Conservation (phyloP, 2,888 invertebrate genomes). For the Tenthredo notha region DNA sequence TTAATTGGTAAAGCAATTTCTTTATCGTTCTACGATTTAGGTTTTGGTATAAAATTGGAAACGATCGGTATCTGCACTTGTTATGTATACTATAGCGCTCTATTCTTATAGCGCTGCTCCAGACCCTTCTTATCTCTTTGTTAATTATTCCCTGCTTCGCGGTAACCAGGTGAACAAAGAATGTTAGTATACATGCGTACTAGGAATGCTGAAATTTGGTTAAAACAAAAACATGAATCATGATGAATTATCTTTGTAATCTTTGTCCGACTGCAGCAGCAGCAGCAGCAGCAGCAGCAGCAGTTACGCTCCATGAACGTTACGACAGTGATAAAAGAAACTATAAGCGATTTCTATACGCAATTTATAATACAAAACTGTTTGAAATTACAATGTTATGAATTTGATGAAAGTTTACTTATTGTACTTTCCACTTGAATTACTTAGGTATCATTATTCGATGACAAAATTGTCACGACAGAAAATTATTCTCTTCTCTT, state of each 20-base stretch:
- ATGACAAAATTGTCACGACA: constrained; percentile 47
- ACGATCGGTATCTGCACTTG: not conserved
- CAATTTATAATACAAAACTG: constrained; percentile 39
- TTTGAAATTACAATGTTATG: constrained; percentile 42
- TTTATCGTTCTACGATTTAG: not conserved
- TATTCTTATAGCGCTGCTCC: not conserved
- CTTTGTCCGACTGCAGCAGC: not conserved
- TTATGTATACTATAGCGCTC: not conserved
- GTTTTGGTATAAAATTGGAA: not conserved
- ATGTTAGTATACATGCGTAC: not conserved
- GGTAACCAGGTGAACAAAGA: not conserved
- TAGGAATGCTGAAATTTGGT: not conserved
- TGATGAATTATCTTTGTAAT: not conserved
- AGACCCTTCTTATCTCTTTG: not conserved
- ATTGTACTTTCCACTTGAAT: constrained; percentile 41
- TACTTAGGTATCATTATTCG: constrained; percentile 30
- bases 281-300: no score
- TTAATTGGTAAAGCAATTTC: not conserved
- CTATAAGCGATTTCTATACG: constrained; percentile 39
- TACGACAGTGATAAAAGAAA: constrained; percentile 44
- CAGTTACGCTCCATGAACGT: constrained; percentile 31
- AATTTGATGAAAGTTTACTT: constrained; percentile 48
- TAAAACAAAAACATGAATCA: constrained; percentile 8
- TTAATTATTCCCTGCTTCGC: not conserved
- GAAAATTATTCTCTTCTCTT: constrained; percentile 14